A percentile compares a stretch with the other conserved stretches of the same genome.
phyloP scores from a whole-genome alignment of 2,797 vertebrate species.

The Schizothorax lantsangensis region DNA sequence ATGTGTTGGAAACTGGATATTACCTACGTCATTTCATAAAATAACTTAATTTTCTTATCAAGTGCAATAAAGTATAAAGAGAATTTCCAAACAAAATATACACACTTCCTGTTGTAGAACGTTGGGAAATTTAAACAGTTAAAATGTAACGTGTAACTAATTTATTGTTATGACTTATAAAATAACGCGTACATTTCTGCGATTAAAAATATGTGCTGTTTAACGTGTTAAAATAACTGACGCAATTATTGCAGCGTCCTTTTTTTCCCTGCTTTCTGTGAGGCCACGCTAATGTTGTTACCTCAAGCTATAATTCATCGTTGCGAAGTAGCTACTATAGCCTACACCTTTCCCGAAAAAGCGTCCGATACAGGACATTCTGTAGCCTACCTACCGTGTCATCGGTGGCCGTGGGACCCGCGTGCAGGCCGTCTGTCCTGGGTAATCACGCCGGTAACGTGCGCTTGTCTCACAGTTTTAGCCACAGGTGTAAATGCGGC shows the following conservation, averaged over 20 bases:
- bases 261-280: neutral
- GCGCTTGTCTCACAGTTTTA: neutral
- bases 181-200: neutral
- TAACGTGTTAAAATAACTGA: neutral
- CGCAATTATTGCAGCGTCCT: neutral
- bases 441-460: neutral
- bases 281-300: neutral
- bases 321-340: neutral
- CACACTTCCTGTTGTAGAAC: neutral
- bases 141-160: neutral
- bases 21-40: neutral
- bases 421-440: neutral
- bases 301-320: neutral
- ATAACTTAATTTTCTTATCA: neutral
- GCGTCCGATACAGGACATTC: neutral
- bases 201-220: neutral
- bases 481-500: neutral
- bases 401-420: neutral
- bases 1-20: neutral
- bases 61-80: neutral
- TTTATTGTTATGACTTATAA: neutral
- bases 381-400: neutral
- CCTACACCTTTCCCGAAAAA: neutral
- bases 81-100: constrained; percentile 7
- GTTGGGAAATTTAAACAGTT: neutral